Conservation (phyloP, 92 coral and sea anemone species). For the Umimayanthus kanabou region DNA sequence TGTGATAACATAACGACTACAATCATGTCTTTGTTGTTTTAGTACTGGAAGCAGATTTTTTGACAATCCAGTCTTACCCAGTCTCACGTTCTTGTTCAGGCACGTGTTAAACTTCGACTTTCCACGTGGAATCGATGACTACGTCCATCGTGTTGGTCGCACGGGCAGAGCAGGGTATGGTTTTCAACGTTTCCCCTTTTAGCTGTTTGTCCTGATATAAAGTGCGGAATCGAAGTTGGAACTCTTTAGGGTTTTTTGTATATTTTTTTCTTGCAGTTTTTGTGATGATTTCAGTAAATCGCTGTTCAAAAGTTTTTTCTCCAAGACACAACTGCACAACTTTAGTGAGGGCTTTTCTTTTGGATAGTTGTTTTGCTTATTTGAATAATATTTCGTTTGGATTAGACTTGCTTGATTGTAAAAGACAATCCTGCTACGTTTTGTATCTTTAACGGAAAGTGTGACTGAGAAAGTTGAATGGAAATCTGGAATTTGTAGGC, state of each 20-base stretch:
- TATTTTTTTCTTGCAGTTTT: too few relatives aligned
- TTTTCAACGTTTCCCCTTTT: not conserved
- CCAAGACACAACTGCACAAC: not conserved
- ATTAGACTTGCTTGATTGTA: too few relatives aligned
- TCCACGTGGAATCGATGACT: constrained; percentile 93
- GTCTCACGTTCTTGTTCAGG: constrained; percentile 40
- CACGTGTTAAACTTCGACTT: constrained; percentile 92
- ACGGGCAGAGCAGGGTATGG: constrained; percentile 98
- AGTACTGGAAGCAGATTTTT: not conserved
- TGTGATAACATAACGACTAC: too few relatives aligned
- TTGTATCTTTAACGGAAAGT: not conserved
- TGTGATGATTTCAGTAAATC: too few relatives aligned
- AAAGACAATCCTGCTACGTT: too few relatives aligned
- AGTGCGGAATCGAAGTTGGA: not conserved
- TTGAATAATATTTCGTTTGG: too few relatives aligned
- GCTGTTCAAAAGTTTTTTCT: too few relatives aligned
- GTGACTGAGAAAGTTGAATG: not conserved
- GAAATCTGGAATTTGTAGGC: not conserved
- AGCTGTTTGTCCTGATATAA: not conserved
- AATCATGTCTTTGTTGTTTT: not conserved
- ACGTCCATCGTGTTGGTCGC: constrained; percentile 96
- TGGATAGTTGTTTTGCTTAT: too few relatives aligned
- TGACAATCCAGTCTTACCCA: not conserved
- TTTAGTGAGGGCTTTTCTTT: not conserved
- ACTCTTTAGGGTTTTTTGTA: not conserved